Conservation (phyloP, 2,113 vertebrate species). For the Rhagologus leucostigma region DNA sequence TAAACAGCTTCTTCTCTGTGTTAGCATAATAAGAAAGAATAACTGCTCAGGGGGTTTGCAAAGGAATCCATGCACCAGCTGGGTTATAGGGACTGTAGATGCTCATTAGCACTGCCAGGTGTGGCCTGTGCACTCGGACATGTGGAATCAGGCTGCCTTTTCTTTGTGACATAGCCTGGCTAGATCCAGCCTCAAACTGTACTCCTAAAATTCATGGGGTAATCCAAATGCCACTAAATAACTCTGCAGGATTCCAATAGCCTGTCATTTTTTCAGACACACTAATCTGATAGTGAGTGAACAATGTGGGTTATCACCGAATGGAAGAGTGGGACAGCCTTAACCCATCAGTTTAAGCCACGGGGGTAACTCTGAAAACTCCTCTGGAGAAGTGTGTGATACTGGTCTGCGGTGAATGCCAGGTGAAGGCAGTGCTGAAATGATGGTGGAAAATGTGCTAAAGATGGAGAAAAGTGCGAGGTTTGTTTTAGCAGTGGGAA, state of each 20-base stretch:
- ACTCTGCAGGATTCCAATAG: neutral
- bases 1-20: neutral
- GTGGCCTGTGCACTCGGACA: neutral
- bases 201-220: neutral
- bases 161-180: accelerated
- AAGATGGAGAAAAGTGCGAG: neutral
- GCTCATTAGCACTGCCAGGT: neutral
- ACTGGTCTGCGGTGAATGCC: neutral
- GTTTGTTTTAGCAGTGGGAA: neutral
- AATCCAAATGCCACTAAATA: neutral
- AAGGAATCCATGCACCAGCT: neutral
- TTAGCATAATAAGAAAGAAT: neutral
- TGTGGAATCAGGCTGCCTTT: neutral
- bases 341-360: neutral
- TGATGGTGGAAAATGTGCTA: neutral
- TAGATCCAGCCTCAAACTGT: neutral
- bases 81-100: neutral
- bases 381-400: neutral
- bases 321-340: neutral
- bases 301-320: neutral
- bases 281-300: neutral
- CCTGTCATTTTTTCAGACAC: neutral
- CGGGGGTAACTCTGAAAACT: neutral
- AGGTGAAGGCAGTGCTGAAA: neutral
- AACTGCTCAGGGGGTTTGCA: neutral